A percentile compares a stretch with the other conserved stretches of the same genome.
These are phyloP conservation scores for Petrocephalus schoutedeni DNA, from an alignment of 2,797 vertebrate species.

Conservation along the genomic window DNA sequence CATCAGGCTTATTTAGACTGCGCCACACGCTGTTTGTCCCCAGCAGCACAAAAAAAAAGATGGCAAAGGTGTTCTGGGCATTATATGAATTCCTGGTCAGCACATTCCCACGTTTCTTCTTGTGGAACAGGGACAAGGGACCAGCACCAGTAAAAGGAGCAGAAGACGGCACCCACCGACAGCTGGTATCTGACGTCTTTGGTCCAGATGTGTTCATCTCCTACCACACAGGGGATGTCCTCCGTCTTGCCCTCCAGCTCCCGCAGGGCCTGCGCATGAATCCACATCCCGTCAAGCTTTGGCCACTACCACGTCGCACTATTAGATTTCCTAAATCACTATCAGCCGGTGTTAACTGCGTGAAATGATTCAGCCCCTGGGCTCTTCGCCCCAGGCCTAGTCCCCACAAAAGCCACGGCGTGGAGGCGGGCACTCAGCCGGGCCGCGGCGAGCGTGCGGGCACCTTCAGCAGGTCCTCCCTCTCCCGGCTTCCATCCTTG, in stretches of 20 bases:
- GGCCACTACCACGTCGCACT: not conserved
- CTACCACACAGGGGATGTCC: conserved; percentile 83
- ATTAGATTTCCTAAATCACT: not conserved
- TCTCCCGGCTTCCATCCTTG: conserved; percentile 69
- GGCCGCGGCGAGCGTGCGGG: not conserved
- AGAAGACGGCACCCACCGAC: conserved; percentile 65
- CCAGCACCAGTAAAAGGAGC: not conserved
- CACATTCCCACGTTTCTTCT: not conserved
- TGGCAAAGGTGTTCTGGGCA: not conserved
- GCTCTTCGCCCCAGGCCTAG: not conserved
- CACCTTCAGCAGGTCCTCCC: conserved; percentile 74
- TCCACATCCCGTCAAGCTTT: not conserved
- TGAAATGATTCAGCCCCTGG: not conserved
- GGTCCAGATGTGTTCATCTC: conserved; percentile 88
- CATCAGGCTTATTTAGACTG: not conserved
- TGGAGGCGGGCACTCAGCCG: not conserved
- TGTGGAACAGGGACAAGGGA: not conserved
- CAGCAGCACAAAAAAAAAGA: not conserved
- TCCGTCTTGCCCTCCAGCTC: conserved; percentile 72
- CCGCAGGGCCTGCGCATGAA: conserved; percentile 61
- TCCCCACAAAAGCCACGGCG: not conserved
- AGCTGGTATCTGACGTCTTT: conserved; percentile 73
- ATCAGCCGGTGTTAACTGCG: not conserved
- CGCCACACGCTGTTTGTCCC: not conserved
- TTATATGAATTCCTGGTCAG: not conserved